These are phyloP conservation scores for Isoperla grammatica DNA, from an alignment of 2,888 invertebrate genomes.

Conservation along the genomic window DNA sequence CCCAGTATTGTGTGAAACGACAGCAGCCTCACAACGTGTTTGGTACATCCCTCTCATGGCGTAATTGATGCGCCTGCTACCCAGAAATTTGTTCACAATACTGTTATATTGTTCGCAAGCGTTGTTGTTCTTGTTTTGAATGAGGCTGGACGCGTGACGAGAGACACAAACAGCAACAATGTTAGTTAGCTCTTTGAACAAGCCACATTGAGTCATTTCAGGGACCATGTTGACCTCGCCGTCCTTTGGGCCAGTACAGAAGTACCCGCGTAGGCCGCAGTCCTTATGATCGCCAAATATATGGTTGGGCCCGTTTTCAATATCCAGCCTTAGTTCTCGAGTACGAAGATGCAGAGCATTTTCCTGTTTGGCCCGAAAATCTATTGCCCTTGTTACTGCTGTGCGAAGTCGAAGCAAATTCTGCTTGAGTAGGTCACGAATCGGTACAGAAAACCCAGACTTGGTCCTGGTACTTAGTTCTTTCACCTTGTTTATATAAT, in stretches of 20 bases:
- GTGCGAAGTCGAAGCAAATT: neutral
- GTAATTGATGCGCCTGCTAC: neutral
- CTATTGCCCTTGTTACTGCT: slow-evolving; percentile 1
- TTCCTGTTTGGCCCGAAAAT: neutral
- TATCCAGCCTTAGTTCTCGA: neutral
- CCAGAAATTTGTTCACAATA: slow-evolving; percentile 1
- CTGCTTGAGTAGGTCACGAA: neutral
- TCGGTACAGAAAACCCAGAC: too few relatives aligned
- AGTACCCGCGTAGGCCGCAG: neutral
- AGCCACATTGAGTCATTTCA: neutral
- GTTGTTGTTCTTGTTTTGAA: neutral
- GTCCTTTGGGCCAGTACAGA: neutral
- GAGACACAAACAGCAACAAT: neutral
- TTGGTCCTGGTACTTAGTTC: too few relatives aligned
- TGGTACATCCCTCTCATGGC: neutral
- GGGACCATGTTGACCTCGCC: neutral
- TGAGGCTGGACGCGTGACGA: neutral
- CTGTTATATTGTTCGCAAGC: slow-evolving; percentile 6
- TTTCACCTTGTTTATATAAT: too few relatives aligned
- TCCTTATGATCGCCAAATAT: neutral
- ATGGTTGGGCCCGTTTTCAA: neutral
- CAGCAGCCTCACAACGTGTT: neutral
- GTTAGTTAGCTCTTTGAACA: neutral
- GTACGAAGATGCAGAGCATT: neutral
- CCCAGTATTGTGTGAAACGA: neutral